phyloP scores from a whole-genome alignment of 2,797 vertebrate genomes.

The Mormyrus proboscirostris region DNA sequence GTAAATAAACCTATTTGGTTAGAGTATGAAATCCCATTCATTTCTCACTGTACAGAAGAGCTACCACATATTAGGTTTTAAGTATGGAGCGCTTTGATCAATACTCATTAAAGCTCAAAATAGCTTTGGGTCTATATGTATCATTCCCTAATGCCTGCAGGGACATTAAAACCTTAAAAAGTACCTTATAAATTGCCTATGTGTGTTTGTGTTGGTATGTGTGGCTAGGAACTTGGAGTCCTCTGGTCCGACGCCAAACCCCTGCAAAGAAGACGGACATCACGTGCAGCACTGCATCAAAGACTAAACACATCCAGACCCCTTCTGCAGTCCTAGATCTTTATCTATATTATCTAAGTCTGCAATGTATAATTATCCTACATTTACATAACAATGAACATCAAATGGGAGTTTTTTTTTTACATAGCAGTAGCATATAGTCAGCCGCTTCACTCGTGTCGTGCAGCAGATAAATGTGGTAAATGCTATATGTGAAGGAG shows the following conservation, averaged over 20 bases:
- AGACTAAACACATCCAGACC: neutral
- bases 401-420: neutral
- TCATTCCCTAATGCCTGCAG: neutral
- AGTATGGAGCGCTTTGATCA: neutral
- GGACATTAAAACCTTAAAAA: neutral
- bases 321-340: neutral
- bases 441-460: neutral
- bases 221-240: neutral
- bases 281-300: neutral
- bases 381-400: constrained; percentile 18
- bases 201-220: neutral
- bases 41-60: neutral
- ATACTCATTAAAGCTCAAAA: constrained; percentile 2
- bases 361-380: neutral
- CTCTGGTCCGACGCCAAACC: neutral
- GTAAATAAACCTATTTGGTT: neutral
- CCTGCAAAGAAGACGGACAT: neutral
- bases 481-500: neutral
- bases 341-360: neutral
- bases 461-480: neutral
- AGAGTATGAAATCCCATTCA: neutral
- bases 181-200: neutral
- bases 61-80: neutral
- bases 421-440: neutral
- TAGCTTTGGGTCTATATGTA: neutral